These are phyloP conservation scores for Taenioides sp. DNA, from an alignment of 2,797 vertebrate genomes.

Conservation along the genomic window DNA sequence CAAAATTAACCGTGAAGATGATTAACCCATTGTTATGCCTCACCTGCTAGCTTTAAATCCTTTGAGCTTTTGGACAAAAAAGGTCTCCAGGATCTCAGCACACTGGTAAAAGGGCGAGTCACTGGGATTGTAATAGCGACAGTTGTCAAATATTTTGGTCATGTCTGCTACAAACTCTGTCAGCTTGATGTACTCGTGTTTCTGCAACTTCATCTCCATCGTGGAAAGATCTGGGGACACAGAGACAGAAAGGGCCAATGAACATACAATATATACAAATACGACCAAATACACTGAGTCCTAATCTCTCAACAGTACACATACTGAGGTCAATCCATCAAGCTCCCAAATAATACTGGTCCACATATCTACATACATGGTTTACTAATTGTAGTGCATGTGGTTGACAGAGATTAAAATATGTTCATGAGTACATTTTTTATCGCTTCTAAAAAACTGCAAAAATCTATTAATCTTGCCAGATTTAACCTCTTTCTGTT, in stretches of 20 bases:
- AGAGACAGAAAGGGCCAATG: not conserved
- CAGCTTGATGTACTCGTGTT: conserved; percentile 95
- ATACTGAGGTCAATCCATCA: conserved; percentile 18
- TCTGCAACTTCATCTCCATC: conserved; percentile 92
- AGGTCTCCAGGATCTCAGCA: conserved; percentile 94
- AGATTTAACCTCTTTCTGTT: conserved; percentile 48
- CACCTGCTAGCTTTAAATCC: conserved; percentile 98
- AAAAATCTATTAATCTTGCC: conserved; percentile 48
- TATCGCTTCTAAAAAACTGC: conserved; percentile 52
- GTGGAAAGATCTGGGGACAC: conserved; percentile 87
- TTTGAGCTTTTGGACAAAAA: conserved; percentile 99
- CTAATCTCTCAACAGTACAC: conserved; percentile 1
- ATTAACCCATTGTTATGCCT: not conserved
- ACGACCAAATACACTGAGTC: not conserved
- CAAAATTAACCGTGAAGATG: conserved; percentile 11
- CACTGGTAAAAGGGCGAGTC: conserved; percentile 98
- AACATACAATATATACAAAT: too few species aligned
- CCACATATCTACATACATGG: conserved; percentile 33
- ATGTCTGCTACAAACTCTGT: conserved; percentile 98
- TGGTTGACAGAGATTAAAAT: conserved; percentile 47
- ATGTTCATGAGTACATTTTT: conserved; percentile 41
- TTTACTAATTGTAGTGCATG: conserved; percentile 46
- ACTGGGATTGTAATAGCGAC: conserved; percentile 98
- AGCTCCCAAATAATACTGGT: conserved; percentile 24
- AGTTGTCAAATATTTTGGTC: conserved; percentile 99